These are phyloP conservation scores for Dicerorhinus sumatrensis DNA, from an alignment of 2,113 vertebrate genomes.

Conservation along the genomic window DNA sequence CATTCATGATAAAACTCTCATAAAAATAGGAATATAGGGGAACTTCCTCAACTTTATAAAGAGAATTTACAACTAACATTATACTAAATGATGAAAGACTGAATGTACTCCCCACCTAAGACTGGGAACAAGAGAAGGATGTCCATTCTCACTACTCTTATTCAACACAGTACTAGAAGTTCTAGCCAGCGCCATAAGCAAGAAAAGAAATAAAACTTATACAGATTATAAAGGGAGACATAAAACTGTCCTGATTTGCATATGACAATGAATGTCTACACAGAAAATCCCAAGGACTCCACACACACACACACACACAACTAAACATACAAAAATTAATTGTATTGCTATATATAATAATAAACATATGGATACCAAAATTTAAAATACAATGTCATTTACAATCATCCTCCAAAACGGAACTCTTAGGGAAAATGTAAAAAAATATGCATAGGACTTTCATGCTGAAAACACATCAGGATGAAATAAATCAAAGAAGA, in stretches of 20 bases:
- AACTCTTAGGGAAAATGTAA: background rate
- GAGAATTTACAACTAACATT: background rate
- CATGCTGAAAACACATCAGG: background rate
- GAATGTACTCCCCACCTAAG: background rate
- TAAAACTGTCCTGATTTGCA: background rate
- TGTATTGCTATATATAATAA: background rate
- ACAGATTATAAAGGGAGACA: background rate
- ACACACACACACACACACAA: background rate
- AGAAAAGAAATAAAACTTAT: background rate
- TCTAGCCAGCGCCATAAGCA: background rate
- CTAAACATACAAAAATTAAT: background rate
- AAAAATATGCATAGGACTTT: background rate
- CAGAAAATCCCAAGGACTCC: background rate
- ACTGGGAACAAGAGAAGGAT: background rate
- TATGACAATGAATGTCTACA: background rate
- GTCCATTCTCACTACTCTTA: background rate
- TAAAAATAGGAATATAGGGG: background rate
- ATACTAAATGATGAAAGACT: background rate
- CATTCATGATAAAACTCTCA: slow-evolving; percentile 26
- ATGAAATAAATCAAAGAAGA: slow-evolving; percentile 8
- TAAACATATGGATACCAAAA: background rate
- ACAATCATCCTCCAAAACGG: background rate
- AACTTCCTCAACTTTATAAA: background rate
- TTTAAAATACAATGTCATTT: background rate
- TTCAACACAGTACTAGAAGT: background rate